These are phyloP conservation scores for Eupeodes luniger DNA, from an alignment of 2,888 invertebrate species.

Conservation along the genomic window DNA sequence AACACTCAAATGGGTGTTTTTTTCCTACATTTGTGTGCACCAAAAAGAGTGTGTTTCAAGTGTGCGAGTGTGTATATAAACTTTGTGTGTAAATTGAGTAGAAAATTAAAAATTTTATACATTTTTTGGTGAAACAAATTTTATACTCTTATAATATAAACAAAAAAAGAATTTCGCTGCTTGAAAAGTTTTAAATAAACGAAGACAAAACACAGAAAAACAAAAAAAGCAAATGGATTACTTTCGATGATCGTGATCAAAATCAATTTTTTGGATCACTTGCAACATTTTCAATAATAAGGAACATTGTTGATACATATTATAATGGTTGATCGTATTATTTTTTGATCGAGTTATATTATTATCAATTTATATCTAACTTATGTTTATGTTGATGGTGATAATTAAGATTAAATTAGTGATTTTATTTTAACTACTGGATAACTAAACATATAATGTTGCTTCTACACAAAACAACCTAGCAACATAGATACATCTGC, in stretches of 20 bases:
- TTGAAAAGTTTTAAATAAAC: not conserved
- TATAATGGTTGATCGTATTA: not conserved
- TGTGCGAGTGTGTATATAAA: conserved; percentile 34
- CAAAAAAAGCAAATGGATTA: conserved; percentile 27
- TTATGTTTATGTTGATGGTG: not conserved
- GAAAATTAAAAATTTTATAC: conserved; percentile 56
- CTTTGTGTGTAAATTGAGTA: conserved; percentile 65
- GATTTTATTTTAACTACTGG: conserved; percentile 25
- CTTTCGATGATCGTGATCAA: conserved; percentile 6
- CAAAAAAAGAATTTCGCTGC: conserved; percentile 30
- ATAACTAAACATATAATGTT: conserved; percentile 31
- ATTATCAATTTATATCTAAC: not conserved
- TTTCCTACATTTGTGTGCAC: conserved; percentile 42
- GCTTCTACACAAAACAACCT: conserved; percentile 42
- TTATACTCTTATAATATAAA: conserved; percentile 29
- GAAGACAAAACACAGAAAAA: not conserved
- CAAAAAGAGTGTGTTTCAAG: conserved; percentile 30
- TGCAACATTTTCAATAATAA: conserved; percentile 38
- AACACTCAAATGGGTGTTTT: conserved; percentile 73
- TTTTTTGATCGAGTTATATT: not conserved
- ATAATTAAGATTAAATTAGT: conserved; percentile 13
- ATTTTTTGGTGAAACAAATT: conserved; percentile 52
- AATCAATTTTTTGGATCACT: not conserved
- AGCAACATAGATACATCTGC: conserved; percentile 70
- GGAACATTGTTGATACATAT: conserved; percentile 9